phyloP scores from a whole-genome alignment of 2,888 invertebrate species.

The Tuberolachnus salignus region DNA sequence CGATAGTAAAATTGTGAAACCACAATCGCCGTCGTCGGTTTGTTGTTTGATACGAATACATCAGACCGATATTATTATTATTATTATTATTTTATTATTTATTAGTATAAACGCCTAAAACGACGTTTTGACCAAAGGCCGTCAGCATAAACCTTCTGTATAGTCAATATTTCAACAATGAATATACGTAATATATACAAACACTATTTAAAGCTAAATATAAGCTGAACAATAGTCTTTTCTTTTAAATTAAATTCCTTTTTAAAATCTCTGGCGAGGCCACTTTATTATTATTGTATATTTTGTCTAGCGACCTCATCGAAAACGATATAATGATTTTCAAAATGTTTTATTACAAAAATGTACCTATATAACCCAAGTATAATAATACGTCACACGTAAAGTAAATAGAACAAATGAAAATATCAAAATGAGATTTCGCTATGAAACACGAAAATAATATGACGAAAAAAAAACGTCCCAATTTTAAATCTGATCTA shows the following conservation, averaged over 20 bases:
- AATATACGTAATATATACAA: conserved; percentile 4
- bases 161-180: not conserved
- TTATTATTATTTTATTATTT: no score
- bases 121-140: conserved; percentile 25
- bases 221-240: conserved; percentile 1
- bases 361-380: not conserved
- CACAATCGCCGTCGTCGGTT: not conserved
- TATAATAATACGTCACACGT: not conserved
- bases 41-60: no score
- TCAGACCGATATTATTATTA: no score
- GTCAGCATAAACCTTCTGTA: conserved; percentile 12
- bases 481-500: not conserved
- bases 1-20: conserved; percentile 16
- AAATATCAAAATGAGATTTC: not conserved
- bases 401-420: not conserved
- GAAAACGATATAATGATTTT: conserved; percentile 22
- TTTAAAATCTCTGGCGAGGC: conserved; percentile 32
- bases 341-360: not conserved
- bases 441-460: not conserved
- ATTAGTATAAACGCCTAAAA: no score
- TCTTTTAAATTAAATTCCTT: conserved; percentile 36
- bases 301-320: conserved; percentile 7
- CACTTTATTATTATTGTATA: conserved; percentile 20
- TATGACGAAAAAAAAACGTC: not conserved
- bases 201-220: not conserved